Evolutionary conservation across 2,888 invertebrate species (phyloP), one percentile per base, ranked within the genome.

Genomic region (Dynastes grantii): DNA sequence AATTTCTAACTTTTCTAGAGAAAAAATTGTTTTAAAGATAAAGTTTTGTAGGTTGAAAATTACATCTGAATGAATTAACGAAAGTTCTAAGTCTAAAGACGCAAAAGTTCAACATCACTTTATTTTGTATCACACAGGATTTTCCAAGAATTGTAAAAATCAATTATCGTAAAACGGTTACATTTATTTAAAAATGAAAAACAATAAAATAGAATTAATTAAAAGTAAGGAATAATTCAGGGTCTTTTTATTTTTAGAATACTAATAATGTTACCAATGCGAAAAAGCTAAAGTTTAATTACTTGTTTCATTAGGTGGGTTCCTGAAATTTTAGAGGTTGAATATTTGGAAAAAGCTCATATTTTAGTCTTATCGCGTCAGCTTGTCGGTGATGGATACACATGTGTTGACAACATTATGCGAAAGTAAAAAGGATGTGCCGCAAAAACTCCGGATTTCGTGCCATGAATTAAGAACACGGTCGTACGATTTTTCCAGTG

Each of bases 11-110:
- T 67, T 49, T 45, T 45, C 67, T n/a, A 22, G 9, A 45, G 45
- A 40, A 67, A 67, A 67, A 67, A 67, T 67, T 67, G 22, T 67
- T 67, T 67, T 45, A 67, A 37, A 67, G 22, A 67, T 67, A 67
- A 40, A 67, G 22, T 67, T 67, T 67, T 45, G 22, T 9, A 67
- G 22, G 40, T 58, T 67, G 22, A 45, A 67, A 67, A 45, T 67
- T 67, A 22, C 67, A 67, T 67, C 11, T 9, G 45, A 67, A 67
- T 22, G 45, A 45, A 45, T 40, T 22, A 5, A 22, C 16, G 8
- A 67, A 67, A 67, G 16, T 67, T 67, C 16, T 58, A 58, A 58
- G 22, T 4, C 5, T 58, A 58, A 58, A 58, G 1, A 40, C 0
- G 40, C 5, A 40, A 40, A 40, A 40, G 8, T 40, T 40, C 40